Conservation (phyloP, 2,888 invertebrate genomes). For the Drosophila hawaiiensis region DNA sequence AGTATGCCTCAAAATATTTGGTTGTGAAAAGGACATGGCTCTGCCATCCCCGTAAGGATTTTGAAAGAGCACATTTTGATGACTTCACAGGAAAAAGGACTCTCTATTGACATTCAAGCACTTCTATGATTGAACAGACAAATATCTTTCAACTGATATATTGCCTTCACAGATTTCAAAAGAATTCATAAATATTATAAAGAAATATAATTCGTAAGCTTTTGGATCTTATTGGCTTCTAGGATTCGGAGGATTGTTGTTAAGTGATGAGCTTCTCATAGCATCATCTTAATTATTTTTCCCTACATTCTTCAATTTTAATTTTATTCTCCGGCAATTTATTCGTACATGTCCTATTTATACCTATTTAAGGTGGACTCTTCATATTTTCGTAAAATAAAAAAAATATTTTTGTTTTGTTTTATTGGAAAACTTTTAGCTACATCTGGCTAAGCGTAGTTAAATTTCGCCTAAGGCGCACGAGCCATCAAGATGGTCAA, state of each 20-base stretch:
- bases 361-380: neutral
- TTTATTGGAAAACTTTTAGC: neutral
- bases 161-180: neutral
- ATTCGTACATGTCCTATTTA: too few species aligned
- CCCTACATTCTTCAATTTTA: neutral
- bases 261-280: neutral
- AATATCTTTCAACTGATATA: neutral
- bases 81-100: neutral
- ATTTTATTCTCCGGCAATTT: neutral
- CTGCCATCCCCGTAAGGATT: neutral
- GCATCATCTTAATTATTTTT: neutral
- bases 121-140: neutral
- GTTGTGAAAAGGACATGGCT: neutral
- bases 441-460: neutral
- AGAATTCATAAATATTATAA: neutral
- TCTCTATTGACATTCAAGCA: neutral
- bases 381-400: neutral
- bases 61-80: neutral
- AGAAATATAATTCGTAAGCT: neutral
- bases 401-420: neutral
- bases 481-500: slow-evolving; percentile 15
- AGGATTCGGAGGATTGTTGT: too few species aligned
- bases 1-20: neutral
- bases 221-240: neutral
- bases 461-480: neutral